phyloP scores from a whole-genome alignment of 2,113 vertebrate species.

The Centrocercus urophasianus region DNA sequence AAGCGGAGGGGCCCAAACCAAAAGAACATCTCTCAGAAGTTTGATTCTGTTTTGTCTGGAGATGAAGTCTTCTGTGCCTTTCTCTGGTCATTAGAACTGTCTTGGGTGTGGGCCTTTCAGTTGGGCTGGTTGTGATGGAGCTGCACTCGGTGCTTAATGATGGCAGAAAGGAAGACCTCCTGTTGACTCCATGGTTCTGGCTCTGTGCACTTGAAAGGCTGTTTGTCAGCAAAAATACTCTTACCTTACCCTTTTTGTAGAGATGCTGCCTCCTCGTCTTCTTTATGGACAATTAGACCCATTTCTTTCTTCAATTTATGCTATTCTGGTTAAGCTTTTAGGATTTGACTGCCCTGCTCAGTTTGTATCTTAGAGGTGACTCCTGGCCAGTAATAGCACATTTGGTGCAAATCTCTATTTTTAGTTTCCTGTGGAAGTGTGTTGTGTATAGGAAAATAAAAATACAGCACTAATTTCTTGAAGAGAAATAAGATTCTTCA shows the following conservation, averaged over 20 bases:
- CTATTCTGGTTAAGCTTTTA: background rate
- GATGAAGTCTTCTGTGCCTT: background rate
- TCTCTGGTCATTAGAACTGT: background rate
- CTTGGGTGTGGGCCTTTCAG: accelerated
- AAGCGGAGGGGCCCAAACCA: background rate
- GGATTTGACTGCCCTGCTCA: background rate
- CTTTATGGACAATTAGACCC: background rate
- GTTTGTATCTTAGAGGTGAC: background rate
- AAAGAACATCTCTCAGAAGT: background rate
- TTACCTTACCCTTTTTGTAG: background rate
- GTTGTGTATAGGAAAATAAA: no score
- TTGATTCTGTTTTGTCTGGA: background rate
- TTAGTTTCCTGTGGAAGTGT: background rate
- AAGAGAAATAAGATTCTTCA: constrained; percentile 3
- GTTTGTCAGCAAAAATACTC: background rate
- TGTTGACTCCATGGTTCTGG: accelerated
- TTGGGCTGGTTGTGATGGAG: background rate
- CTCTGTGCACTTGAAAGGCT: background rate
- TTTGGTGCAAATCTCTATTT: background rate
- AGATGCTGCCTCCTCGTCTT: background rate
- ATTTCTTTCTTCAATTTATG: background rate
- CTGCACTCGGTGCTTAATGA: background rate
- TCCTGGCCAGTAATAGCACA: background rate
- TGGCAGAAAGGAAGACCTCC: background rate
- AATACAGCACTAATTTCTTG: background rate